Evolutionary conservation across 2,797 vertebrate genomes (phyloP).

Genomic region (Onychomys leucogaster): DNA sequence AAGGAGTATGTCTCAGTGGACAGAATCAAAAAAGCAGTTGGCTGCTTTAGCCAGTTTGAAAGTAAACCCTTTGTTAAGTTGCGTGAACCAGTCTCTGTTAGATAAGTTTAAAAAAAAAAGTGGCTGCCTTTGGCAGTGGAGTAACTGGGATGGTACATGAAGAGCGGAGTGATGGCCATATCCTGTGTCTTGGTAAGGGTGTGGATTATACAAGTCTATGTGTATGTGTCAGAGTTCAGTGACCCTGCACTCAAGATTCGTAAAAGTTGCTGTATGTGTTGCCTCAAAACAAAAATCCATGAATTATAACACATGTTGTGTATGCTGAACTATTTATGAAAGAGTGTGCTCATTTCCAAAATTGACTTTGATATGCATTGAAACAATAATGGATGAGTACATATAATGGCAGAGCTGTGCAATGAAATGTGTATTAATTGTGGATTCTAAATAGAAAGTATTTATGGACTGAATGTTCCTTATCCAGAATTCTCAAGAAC

Average conservation of each 20-base stretch:
- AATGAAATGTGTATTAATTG: not conserved
- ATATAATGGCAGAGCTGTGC: not conserved
- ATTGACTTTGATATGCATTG: not conserved
- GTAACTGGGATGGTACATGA: not conserved
- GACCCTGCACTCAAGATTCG: not conserved
- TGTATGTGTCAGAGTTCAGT: not conserved
- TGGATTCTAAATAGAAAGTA: not conserved
- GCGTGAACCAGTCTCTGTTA: slow-evolving; percentile 11
- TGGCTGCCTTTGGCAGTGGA: not conserved
- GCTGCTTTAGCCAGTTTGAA: not conserved
- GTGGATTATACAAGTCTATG: not conserved
- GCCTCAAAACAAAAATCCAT: slow-evolving; percentile 14
- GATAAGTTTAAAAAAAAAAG: not conserved
- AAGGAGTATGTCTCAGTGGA: not conserved
- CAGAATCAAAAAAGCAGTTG: slow-evolving; percentile 56
- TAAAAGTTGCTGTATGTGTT: slow-evolving; percentile 25
- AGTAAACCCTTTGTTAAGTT: not conserved
- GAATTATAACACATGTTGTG: not conserved
- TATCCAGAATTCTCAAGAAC: not conserved
- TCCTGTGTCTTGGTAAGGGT: not conserved
- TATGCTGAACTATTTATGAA: not conserved
- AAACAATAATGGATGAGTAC: not conserved
- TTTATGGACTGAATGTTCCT: not conserved
- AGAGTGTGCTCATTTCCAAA: not conserved
- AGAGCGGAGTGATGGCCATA: not conserved